phyloP scores from a whole-genome alignment of 1,140 invertebrate genomes.

The Calephelis nemesis region DNA sequence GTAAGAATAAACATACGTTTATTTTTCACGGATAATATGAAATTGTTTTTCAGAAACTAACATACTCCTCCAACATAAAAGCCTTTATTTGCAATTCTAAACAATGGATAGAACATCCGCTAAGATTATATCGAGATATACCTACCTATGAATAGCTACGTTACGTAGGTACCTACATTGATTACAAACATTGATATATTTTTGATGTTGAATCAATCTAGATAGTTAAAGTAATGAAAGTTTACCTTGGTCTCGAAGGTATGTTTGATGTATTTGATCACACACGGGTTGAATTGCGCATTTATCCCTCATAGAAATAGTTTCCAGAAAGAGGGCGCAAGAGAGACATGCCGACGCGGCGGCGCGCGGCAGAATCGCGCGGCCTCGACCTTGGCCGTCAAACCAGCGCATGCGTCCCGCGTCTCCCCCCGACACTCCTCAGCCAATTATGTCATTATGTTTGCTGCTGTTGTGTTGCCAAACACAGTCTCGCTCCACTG shows the following conservation, averaged over 20 bases:
- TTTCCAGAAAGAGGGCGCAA: conserved; percentile 62
- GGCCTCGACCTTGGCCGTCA: conserved; percentile 78
- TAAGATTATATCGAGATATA: conserved; percentile 29
- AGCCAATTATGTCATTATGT: conserved; percentile 77
- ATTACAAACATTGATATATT: conserved; percentile 59
- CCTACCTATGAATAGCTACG: conserved; percentile 24
- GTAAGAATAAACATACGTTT: conserved; percentile 26
- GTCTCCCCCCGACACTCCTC: conserved; percentile 47
- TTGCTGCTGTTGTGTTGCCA: conserved; percentile 64
- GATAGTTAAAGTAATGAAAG: background rate
- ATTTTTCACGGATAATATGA: conserved; percentile 19
- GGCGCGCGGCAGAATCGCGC: conserved; percentile 72
- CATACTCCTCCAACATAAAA: background rate
- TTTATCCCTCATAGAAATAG: conserved; percentile 50
- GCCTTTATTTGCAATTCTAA: background rate
- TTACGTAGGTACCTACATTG: conserved; percentile 31
- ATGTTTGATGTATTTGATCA: conserved; percentile 36
- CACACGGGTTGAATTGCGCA: conserved; percentile 64
- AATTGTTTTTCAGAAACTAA: conserved; percentile 1
- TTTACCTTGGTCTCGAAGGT: conserved; percentile 39
- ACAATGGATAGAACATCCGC: conserved; percentile 15
- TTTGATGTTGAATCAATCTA: conserved; percentile 17
- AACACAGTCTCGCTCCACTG: conserved; percentile 61
- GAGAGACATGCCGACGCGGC: conserved; percentile 62
- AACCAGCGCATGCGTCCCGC: conserved; percentile 74